phyloP scores from a whole-genome alignment of 92 coral and sea anemone genomes.

The Desmophyllum pertusum region DNA sequence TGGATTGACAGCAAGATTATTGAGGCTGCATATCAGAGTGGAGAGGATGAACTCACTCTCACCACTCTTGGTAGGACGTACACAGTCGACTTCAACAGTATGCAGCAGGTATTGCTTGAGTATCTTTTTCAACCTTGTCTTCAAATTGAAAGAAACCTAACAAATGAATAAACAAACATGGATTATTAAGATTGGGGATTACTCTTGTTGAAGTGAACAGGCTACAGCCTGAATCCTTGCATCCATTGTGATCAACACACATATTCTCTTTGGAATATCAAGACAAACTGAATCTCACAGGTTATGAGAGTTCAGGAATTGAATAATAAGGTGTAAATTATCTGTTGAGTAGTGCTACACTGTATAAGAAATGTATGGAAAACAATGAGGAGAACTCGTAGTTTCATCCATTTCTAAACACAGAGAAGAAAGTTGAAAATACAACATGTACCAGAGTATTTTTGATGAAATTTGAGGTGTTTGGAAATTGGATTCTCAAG shows the following conservation, averaged over 20 bases:
- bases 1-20: slow-evolving; percentile 99
- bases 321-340: not conserved
- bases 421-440: no score
- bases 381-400: no score
- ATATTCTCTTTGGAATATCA: not conserved
- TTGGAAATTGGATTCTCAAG: no score
- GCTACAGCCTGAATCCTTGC: no score
- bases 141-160: not conserved
- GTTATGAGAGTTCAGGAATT: not conserved
- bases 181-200: not conserved
- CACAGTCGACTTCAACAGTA: slow-evolving; percentile 93
- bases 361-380: no score
- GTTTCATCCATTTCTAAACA: no score
- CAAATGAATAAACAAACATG: not conserved
- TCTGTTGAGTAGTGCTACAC: not conserved
- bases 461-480: no score
- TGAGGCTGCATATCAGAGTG: slow-evolving; percentile 96
- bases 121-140: not conserved
- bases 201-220: not conserved
- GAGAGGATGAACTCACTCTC: slow-evolving; percentile 95
- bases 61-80: slow-evolving; percentile 97
- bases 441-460: no score
- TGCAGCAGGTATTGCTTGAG: slow-evolving; percentile 82
- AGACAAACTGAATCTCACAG: not conserved
- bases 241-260: no score